Evolutionary conservation across 2,113 vertebrate genomes (phyloP).

Genomic region (Origma solitaria): DNA sequence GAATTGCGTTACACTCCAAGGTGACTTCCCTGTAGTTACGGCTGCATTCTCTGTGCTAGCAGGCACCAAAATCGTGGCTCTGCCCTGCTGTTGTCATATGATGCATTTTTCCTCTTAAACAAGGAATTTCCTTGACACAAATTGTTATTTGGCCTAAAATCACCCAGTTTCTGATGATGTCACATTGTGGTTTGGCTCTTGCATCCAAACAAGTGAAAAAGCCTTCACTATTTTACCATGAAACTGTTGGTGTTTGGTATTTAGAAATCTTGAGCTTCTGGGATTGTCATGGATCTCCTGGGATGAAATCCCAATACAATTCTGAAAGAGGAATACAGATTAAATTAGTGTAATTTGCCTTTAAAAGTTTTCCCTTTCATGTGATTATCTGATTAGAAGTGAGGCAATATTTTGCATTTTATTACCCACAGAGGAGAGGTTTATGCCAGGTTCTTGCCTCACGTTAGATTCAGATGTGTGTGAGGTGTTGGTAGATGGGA

Average conservation of each 20-base stretch:
- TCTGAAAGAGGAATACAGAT: background rate
- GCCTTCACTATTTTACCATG: background rate
- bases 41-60: background rate
- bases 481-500: background rate
- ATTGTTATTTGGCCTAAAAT: background rate
- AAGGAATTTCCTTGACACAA: background rate
- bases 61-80: background rate
- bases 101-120: background rate
- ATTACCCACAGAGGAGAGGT: background rate
- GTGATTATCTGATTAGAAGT: background rate
- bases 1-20: conserved; percentile 40
- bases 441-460: background rate
- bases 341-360: background rate
- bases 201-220: background rate
- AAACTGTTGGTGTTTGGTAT: background rate
- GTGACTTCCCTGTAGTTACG: background rate
- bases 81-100: background rate
- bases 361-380: background rate
- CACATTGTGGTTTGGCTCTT: background rate
- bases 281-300: background rate
- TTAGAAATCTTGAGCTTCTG: background rate
- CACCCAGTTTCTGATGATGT: background rate
- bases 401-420: background rate
- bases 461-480: background rate
- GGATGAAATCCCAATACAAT: background rate